These are phyloP conservation scores for Montipora cactus DNA, from an alignment of 64 coral and sea anemone genomes.

Conservation along the genomic window DNA sequence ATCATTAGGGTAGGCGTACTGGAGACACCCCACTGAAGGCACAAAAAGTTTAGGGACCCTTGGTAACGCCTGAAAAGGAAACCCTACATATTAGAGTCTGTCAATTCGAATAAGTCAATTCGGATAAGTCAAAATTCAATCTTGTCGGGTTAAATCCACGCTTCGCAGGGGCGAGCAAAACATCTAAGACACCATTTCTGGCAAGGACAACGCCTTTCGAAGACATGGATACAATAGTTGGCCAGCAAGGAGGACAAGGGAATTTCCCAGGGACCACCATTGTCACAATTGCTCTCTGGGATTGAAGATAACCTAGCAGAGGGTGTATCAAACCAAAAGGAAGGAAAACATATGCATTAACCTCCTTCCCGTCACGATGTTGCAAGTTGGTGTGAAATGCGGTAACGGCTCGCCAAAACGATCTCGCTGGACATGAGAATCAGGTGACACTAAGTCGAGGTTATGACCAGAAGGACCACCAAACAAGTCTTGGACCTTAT, in stretches of 20 bases:
- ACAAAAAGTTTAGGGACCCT: neutral
- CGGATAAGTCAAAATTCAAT: neutral
- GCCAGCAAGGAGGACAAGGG: too few relatives aligned
- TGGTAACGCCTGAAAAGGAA: slow-evolving; percentile 32
- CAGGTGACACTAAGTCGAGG: too few relatives aligned
- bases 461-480: too few relatives aligned
- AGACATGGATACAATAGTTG: too few relatives aligned
- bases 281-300: too few relatives aligned
- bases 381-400: too few relatives aligned
- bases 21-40: slow-evolving; percentile 27
- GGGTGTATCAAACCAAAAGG: too few relatives aligned
- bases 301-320: too few relatives aligned
- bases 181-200: neutral
- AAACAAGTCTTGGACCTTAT: too few relatives aligned
- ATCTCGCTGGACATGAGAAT: too few relatives aligned
- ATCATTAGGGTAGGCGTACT: slow-evolving; percentile 43
- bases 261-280: too few relatives aligned
- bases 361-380: neutral
- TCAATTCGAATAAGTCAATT: slow-evolving; percentile 17
- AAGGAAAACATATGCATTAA: slow-evolving; percentile 12
- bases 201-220: neutral
- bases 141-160: neutral
- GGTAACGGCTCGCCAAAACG: too few relatives aligned
- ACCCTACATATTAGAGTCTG: neutral
- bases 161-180: neutral